Evolutionary conservation across 2,797 vertebrate genomes (phyloP), one percentile per base, ranked within the genome.

Genomic region (Aplochiton taeniatus): DNA sequence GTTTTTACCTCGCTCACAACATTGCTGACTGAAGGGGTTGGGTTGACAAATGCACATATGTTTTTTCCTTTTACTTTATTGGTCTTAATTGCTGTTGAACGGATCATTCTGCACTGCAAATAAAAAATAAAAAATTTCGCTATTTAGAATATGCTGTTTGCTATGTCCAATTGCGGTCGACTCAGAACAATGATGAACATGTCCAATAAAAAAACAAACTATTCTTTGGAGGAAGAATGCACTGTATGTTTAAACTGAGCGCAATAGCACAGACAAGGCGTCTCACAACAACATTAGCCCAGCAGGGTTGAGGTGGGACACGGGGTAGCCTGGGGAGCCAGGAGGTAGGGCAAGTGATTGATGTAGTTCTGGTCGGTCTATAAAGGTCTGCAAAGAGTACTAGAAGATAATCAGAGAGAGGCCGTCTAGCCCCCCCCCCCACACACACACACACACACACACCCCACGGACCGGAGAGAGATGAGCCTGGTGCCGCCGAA

Each of bases 391-490:
- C 92, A 92, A 89, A 93, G 93, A 95, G 92, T 92, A 93, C 92
- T 94, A 86, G 89, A 92, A 96, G 95, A 98, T 97, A 97, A 98
- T 99, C 95, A 97, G 95, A 92, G 91, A 93, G 93, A 94, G 93
- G 95, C 91, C 92, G 93, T 95, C 94, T 93, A n/a, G 74, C 89
- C 89, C 85, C 89, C 90, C 85, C 49, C 58, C 16, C 54, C 52
- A 42, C 61, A 66, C 60, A 11, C 18, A 49, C 17, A 45, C 12
- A 53, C 47, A 12, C 72, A 75, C 78, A 81, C 78, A 83, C 76
- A 82, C 83, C 45, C 20, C 47, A 53, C 59, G 58, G 44, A 43
- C 31, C 20, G 90, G 81, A 93, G 91, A 94, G 91, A 94, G 93
- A 95, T 91, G 93, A 94, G 93, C 92, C 89, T 80, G 88, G 88